These are phyloP conservation scores for Phyllopteryx taeniolatus DNA, from an alignment of 2,113 vertebrate genomes.

Conservation along the genomic window DNA sequence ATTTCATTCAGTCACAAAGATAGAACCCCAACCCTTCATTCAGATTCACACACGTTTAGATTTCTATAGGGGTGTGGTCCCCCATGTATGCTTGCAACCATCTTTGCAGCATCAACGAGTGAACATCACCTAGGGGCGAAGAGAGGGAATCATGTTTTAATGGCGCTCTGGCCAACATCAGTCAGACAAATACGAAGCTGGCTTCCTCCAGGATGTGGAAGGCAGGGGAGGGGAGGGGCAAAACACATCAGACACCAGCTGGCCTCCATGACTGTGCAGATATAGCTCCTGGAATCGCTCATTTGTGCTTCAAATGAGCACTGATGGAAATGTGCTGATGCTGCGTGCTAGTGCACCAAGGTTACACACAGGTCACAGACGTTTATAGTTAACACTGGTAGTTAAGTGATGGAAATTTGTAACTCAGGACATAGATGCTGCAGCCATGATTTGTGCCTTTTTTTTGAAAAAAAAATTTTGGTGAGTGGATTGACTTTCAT, in stretches of 20 bases:
- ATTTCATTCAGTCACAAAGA: not conserved
- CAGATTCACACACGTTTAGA: not conserved
- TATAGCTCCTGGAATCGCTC: slow-evolving; percentile 29
- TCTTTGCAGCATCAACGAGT: slow-evolving; percentile 53
- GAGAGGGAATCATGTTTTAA: slow-evolving; percentile 42
- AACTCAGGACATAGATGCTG: too few species aligned
- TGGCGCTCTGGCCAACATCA: slow-evolving; percentile 54
- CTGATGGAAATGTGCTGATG: slow-evolving; percentile 9
- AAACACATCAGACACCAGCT: slow-evolving; percentile 61
- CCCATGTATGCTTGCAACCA: slow-evolving; percentile 8
- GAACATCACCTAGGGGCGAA: slow-evolving; percentile 35
- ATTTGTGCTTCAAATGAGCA: slow-evolving; percentile 51
- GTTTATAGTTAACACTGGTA: not conserved
- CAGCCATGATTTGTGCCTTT: too few species aligned
- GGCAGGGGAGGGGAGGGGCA: slow-evolving; percentile 14
- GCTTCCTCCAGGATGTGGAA: slow-evolving; percentile 31
- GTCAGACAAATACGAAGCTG: slow-evolving; percentile 53
- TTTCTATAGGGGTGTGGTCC: slow-evolving; percentile 47
- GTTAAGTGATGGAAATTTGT: too few species aligned
- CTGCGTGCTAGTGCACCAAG: slow-evolving; percentile 11
- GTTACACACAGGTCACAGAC: slow-evolving; percentile 27
- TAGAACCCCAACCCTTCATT: rapidly evolving
- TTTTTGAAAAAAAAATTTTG: too few species aligned
- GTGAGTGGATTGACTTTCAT: too few species aligned
- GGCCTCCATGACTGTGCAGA: slow-evolving; percentile 58